A percentile compares a stretch with the other conserved stretches of the same genome.
Conservation (phyloP, 2,888 invertebrate genomes). For the Oscheius sp. region DNA sequence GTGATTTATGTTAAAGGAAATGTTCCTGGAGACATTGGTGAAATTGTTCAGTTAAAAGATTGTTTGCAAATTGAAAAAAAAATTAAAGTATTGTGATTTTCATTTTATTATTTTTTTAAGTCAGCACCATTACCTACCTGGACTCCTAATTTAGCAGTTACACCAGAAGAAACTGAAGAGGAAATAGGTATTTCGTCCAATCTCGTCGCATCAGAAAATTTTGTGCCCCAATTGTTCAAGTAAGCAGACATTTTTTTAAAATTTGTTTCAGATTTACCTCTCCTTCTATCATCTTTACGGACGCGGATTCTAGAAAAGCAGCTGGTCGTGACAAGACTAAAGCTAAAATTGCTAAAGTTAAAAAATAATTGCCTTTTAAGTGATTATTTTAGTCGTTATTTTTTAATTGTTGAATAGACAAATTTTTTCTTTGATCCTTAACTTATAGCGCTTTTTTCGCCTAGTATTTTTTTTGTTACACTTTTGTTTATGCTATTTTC, state of each 20-base stretch:
- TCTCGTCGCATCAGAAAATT: constrained; percentile 31
- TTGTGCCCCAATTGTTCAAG: constrained; percentile 28
- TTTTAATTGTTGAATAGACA: not conserved
- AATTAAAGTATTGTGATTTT: no score
- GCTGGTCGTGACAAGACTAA: constrained; percentile 63
- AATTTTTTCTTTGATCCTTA: not conserved
- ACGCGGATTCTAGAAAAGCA: constrained; percentile 59
- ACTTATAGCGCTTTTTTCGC: not conserved
- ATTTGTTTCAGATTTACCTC: constrained; percentile 53
- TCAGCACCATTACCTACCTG: constrained; percentile 58
- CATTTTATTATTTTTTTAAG: constrained; percentile 3
- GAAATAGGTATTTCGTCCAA: constrained; percentile 10
- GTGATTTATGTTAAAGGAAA: constrained; percentile 68
- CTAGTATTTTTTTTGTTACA: not conserved
- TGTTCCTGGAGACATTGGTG: constrained; percentile 67
- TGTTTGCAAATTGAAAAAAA: constrained; percentile 57
- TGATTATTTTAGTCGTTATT: not conserved
- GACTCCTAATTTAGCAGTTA: constrained; percentile 52
- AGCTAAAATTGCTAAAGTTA: constrained; percentile 69
- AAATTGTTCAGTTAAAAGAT: constrained; percentile 62
- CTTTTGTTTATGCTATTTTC: not conserved
- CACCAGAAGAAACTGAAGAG: constrained; percentile 51
- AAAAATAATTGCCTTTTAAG: constrained; percentile 59
- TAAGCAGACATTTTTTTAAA: not conserved
- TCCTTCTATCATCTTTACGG: constrained; percentile 63